Percentiles rank a stretch among this genome's conserved stretches.
Evolutionary conservation across 2,113 vertebrate species (phyloP).

Genomic region (Campylorhamphus procurvoides): DNA sequence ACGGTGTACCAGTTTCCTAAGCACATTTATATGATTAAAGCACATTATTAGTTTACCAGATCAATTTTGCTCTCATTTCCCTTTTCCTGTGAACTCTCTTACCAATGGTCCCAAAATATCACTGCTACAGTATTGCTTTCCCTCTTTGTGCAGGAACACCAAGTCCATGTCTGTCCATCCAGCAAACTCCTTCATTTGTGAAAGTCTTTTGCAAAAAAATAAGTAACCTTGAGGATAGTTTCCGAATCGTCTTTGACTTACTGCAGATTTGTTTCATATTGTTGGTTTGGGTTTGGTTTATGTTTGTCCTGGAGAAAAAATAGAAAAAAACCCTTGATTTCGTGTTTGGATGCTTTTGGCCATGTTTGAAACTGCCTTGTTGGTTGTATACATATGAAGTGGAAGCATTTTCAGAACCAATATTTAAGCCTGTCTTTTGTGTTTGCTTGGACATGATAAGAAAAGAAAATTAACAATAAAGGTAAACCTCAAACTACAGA

Average conservation of each 20-base stretch:
- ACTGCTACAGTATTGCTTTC: neutral
- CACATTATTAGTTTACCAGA: neutral
- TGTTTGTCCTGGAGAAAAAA: neutral
- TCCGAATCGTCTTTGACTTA: slow-evolving; percentile 20
- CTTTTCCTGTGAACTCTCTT: neutral
- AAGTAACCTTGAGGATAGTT: neutral
- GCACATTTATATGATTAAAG: neutral
- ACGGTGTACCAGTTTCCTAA: neutral
- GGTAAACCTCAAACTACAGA: slow-evolving; percentile 16
- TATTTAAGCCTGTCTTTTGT: slow-evolving; percentile 36
- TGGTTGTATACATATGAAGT: slow-evolving; percentile 29
- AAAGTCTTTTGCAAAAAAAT: neutral
- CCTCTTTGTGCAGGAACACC: neutral
- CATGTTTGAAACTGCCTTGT: neutral
- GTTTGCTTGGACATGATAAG: slow-evolving; percentile 8
- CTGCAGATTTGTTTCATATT: neutral
- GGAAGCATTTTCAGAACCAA: neutral
- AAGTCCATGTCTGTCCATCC: neutral
- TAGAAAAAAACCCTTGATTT: slow-evolving; percentile 16
- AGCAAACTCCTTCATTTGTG: neutral
- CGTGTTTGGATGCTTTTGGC: neutral
- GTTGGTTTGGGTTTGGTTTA: neutral
- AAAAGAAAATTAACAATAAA: slow-evolving; percentile 33
- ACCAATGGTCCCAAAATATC: neutral
- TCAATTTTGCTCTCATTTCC: neutral